A percentile compares a stretch with the other conserved stretches of the same genome.
These are phyloP conservation scores for Lutjanus argentimaculatus DNA, from an alignment of 2,797 vertebrate species.

Conservation along the genomic window DNA sequence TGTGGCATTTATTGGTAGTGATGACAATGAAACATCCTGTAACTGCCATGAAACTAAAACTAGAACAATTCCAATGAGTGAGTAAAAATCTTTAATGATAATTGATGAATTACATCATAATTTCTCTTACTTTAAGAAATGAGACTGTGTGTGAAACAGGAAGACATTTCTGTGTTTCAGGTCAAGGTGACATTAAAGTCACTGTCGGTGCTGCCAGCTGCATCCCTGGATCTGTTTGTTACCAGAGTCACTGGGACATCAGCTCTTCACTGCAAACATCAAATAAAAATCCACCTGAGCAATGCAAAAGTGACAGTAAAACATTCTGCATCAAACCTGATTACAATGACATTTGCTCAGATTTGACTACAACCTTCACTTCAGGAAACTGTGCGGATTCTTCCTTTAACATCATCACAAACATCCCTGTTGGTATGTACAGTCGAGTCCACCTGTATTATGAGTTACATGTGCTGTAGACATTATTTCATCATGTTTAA, in stretches of 20 bases:
- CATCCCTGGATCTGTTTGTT: slow-evolving; percentile 17
- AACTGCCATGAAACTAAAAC: rapidly evolving
- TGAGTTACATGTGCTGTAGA: neutral
- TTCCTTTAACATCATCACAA: rapidly evolving
- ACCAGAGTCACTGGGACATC: slow-evolving; percentile 49
- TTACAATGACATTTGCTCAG: slow-evolving; percentile 34
- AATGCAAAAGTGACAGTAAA: rapidly evolving
- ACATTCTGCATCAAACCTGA: slow-evolving; percentile 10
- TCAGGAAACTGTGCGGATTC: neutral
- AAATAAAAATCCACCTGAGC: rapidly evolving
- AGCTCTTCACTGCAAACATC: neutral
- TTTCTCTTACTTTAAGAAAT: neutral
- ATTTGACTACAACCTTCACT: neutral
- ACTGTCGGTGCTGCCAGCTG: rapidly evolving
- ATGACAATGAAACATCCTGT: rapidly evolving
- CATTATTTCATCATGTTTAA: neutral
- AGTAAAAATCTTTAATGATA: slow-evolving; percentile 15
- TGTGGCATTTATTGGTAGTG: neutral
- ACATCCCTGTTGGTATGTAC: slow-evolving; percentile 41
- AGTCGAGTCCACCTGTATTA: neutral
- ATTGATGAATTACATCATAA: too few species aligned
- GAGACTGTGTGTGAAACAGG: neutral
- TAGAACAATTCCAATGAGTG: neutral
- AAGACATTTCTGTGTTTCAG: slow-evolving; percentile 52
- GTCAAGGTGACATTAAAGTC: rapidly evolving